phyloP scores from a whole-genome alignment of 2,888 invertebrate genomes.

The Lysandra bellargus region DNA sequence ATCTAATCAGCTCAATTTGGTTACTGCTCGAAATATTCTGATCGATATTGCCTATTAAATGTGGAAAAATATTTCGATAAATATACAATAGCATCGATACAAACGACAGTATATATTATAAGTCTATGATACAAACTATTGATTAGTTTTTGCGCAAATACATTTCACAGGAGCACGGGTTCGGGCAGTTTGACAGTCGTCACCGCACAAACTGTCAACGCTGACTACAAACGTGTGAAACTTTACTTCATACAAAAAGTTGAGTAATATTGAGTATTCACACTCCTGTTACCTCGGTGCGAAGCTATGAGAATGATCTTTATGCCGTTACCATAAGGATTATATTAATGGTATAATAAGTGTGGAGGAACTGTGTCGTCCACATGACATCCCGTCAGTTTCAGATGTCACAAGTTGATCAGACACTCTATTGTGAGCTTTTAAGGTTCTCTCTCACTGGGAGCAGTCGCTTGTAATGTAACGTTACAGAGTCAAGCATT shows the following conservation, averaged over 20 bases:
- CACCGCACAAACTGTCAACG: neutral
- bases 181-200: neutral
- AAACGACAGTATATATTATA: no score
- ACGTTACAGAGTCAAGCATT: no score
- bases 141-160: neutral
- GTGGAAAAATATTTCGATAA: neutral
- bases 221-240: neutral
- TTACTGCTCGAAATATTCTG: neutral
- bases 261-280: neutral
- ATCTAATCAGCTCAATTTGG: no score
- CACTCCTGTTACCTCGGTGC: neutral
- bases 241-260: slow-evolving; percentile 8
- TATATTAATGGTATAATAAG: neutral
- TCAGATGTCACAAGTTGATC: neutral
- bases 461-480: no score
- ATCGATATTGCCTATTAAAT: neutral
- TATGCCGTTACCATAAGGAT: neutral
- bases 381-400: neutral
- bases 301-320: neutral
- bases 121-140: neutral
- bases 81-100: neutral
- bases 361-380: neutral
- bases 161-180: neutral
- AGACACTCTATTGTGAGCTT: neutral
- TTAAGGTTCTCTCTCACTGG: no score